These are phyloP conservation scores for Phocoena sinus DNA, from an alignment of 2,113 vertebrate genomes.

Conservation along the genomic window DNA sequence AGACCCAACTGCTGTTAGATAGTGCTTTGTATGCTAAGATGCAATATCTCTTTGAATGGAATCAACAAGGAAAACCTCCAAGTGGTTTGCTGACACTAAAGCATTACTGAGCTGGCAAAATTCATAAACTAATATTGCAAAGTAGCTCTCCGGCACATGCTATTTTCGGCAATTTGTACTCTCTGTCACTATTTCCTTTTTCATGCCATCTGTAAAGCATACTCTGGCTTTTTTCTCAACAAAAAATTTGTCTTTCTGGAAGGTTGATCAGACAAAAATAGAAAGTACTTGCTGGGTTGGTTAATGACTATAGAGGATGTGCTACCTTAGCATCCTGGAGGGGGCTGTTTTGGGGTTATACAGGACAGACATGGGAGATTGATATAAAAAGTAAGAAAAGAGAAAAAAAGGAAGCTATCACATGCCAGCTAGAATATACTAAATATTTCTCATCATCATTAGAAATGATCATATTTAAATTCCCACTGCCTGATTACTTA, in stretches of 20 bases:
- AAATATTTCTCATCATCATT: neutral
- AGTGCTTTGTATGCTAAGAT: conserved; percentile 66
- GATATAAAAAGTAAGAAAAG: neutral
- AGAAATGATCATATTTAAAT: neutral
- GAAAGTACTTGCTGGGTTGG: neutral
- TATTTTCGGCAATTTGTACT: conserved; percentile 57
- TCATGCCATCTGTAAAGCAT: conserved; percentile 38
- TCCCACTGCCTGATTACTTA: neutral
- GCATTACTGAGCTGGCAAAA: conserved; percentile 74
- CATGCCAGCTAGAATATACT: neutral
- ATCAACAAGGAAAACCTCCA: conserved; percentile 60
- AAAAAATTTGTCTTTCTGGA: conserved; percentile 29
- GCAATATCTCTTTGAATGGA: conserved; percentile 54
- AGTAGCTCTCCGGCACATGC: conserved; percentile 53
- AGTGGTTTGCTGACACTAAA: conserved; percentile 61
- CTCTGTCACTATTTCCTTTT: conserved; percentile 30
- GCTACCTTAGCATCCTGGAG: neutral
- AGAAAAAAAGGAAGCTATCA: neutral
- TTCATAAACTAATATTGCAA: conserved; percentile 36
- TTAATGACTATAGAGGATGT: neutral
- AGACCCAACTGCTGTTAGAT: conserved; percentile 62
- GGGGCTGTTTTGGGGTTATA: neutral
- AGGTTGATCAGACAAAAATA: neutral
- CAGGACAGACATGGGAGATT: neutral
- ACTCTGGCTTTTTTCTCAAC: neutral